phyloP scores from a whole-genome alignment of 1,140 invertebrate species.

The Octopus bimaculoides region DNA sequence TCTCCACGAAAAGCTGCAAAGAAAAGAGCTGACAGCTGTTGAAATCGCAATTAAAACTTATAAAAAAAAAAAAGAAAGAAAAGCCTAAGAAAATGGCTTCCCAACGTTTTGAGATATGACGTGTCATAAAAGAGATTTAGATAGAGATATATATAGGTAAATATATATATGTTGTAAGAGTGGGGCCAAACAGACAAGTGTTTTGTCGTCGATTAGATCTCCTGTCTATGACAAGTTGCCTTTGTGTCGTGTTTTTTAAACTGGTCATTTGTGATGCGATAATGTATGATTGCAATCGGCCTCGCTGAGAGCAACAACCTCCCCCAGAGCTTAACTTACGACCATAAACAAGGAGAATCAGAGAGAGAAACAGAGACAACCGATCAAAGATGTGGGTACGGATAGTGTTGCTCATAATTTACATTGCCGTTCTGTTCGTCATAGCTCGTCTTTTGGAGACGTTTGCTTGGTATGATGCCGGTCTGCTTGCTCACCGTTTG shows the following conservation, averaged over 20 bases:
- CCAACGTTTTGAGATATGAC: too few species aligned
- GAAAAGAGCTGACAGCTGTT: background rate
- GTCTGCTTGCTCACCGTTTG: slow-evolving; percentile 45
- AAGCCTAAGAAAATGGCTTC: too few species aligned
- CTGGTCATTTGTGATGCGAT: too few species aligned
- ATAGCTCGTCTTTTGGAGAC: slow-evolving; percentile 56
- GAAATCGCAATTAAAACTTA: too few species aligned
- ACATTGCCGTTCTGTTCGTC: slow-evolving; percentile 53
- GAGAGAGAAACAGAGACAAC: background rate
- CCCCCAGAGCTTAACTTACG: background rate
- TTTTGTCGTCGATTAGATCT: too few species aligned
- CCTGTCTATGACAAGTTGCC: too few species aligned
- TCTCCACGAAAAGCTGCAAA: background rate
- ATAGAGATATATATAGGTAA: too few species aligned
- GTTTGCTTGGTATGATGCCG: slow-evolving; percentile 52
- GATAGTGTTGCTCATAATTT: slow-evolving; percentile 51
- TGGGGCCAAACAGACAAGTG: too few species aligned
- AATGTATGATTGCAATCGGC: background rate
- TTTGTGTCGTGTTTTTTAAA: too few species aligned
- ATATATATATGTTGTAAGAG: too few species aligned
- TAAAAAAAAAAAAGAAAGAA: too few species aligned
- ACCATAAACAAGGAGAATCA: background rate
- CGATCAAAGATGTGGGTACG: slow-evolving; percentile 52
- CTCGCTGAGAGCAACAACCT: background rate
- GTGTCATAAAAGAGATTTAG: too few species aligned